Evolutionary conservation across 2,113 vertebrate genomes (phyloP).

Genomic region (Oceanites oceanicus): DNA sequence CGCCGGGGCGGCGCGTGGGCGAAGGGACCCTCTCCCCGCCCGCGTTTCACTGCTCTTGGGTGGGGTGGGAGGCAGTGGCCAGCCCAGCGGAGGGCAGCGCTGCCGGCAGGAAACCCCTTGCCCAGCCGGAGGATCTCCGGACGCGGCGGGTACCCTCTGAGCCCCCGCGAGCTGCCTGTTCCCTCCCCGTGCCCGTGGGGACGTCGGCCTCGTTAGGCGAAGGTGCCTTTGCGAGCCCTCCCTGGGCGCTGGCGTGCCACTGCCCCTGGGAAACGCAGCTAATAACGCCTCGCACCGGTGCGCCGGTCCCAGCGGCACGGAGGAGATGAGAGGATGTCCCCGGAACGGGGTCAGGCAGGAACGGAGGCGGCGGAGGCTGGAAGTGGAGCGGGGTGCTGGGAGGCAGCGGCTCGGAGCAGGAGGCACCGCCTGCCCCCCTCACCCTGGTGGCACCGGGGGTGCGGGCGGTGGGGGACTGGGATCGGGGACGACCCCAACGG

Average conservation of each 20-base stretch:
- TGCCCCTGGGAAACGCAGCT: not conserved
- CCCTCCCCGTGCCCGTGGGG: rapidly evolving
- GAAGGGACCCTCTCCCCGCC: not conserved
- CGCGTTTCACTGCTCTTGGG: not conserved
- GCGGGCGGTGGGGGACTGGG: not conserved
- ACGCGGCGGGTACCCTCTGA: rapidly evolving
- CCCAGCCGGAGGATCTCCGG: rapidly evolving
- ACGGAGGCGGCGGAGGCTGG: not conserved
- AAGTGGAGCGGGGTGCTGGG: not conserved
- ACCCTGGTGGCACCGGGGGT: rapidly evolving
- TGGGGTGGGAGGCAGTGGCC: not conserved
- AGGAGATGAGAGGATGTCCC: slow-evolving; percentile 4
- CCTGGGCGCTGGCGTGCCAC: not conserved
- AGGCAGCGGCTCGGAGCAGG: not conserved
- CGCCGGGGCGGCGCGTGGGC: rapidly evolving
- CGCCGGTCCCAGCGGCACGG: not conserved
- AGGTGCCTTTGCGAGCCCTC: slow-evolving; percentile 42
- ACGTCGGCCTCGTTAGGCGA: not conserved
- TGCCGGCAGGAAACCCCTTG: not conserved
- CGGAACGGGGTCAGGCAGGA: slow-evolving; percentile 5
- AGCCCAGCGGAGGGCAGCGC: not conserved
- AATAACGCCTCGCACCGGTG: not conserved
- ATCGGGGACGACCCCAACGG: rapidly evolving
- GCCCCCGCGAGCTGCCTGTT: rapidly evolving
- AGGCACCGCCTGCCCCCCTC: not conserved